Evolutionary conservation across 2,113 vertebrate genomes (phyloP).

Genomic region (Cathartes aura): DNA sequence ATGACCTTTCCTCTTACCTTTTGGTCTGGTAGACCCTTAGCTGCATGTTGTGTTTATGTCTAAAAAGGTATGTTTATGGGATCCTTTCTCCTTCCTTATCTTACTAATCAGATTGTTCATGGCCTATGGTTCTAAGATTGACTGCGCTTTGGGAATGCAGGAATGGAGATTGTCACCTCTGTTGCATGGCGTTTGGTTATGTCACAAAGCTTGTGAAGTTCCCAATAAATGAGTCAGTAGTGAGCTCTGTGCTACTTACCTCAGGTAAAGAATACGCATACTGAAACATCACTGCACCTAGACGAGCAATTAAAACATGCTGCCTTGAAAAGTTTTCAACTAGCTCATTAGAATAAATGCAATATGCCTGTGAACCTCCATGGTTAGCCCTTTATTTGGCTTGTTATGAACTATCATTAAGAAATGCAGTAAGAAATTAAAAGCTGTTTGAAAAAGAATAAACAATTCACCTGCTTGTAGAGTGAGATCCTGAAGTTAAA

Average conservation of each 20-base stretch:
- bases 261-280: background rate
- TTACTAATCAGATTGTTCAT: slow-evolving; percentile 30
- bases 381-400: background rate
- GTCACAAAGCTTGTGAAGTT: background rate
- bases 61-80: background rate
- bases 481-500: background rate
- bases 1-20: background rate
- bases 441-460: background rate
- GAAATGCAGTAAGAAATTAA: background rate
- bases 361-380: background rate
- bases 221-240: background rate
- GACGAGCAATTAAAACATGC: background rate
- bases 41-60: background rate
- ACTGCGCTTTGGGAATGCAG: background rate
- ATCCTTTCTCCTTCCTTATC: background rate
- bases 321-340: background rate
- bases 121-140: background rate
- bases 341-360: background rate
- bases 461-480: background rate
- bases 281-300: background rate
- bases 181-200: background rate
- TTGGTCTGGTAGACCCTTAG: background rate
- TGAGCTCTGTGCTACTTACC: background rate
- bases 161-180: background rate
- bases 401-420: background rate